These are phyloP conservation scores for Falco rusticolus DNA, from an alignment of 2,797 vertebrate genomes.

Conservation along the genomic window DNA sequence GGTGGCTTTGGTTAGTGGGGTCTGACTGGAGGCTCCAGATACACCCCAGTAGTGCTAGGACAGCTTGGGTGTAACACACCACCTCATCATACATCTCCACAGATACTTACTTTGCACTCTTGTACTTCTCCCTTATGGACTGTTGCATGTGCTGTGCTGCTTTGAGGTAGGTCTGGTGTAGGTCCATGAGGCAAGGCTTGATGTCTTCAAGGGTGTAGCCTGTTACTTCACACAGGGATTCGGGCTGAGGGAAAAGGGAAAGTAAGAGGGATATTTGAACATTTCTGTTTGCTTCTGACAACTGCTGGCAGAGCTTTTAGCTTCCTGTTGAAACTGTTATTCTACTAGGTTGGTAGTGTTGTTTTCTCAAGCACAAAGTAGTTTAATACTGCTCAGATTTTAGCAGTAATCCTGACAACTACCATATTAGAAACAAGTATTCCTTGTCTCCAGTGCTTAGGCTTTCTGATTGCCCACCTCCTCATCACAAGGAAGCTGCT, in stretches of 20 bases:
- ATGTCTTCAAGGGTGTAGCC: constrained; percentile 89
- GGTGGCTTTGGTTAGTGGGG: neutral
- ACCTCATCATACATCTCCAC: rapidly evolving
- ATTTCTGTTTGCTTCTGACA: rapidly evolving
- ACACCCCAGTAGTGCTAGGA: rapidly evolving
- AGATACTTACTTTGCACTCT: constrained; percentile 87
- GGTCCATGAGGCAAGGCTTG: constrained; percentile 89
- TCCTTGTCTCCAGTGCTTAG: neutral
- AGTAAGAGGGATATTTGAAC: neutral
- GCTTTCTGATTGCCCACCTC: neutral
- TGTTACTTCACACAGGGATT: constrained; percentile 81
- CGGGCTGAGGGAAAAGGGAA: constrained; percentile 75
- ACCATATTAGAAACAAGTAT: neutral
- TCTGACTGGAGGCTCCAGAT: neutral
- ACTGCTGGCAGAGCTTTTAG: neutral
- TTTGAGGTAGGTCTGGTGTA: constrained; percentile 87
- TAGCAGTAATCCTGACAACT: neutral
- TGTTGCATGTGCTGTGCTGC: constrained; percentile 93
- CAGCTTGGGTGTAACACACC: rapidly evolving
- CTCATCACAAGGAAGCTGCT: neutral
- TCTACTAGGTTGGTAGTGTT: neutral
- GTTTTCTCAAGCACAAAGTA: neutral
- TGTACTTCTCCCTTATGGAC: constrained; percentile 96
- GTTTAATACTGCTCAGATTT: neutral
- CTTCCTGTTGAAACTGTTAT: neutral